Base-by-base conservation (phyloP, 64 coral and sea anemone species). In the Stichodactyla mertensii region DNA sequence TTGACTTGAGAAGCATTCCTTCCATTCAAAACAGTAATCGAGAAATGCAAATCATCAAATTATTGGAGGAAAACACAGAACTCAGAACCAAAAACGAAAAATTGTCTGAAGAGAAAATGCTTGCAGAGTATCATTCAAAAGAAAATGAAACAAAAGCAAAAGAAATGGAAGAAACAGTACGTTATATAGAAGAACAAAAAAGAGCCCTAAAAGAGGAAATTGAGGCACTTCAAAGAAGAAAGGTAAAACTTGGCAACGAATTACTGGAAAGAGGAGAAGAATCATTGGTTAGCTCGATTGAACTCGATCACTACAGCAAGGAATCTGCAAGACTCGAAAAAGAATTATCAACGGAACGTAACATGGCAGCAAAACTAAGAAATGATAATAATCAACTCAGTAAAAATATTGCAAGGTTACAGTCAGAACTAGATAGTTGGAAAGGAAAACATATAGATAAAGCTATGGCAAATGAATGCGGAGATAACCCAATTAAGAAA, bases 61-160 rank as follows among this genome's bases (percentile, higher is more conserved):
- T 97, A 19, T 86, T 92, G 18, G 94, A 97, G 70, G 94, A 97
- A 64, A 97, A 90, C 36, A 90, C 94, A 4, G 94, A 97, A 24
- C 55, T 97, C 0, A 90, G 90, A 82, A 89, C 89, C 11, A 92
- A 87, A 81, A 77, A 92, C 0, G 88, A 89, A 45, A 97, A 92
- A 61, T 26, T 89, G 13, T 27, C 83, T 20, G 87, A 93, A 84
- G 88, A 97, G 12, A 92, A 93, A 80, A 79, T 82, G 26, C 27
- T 89, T 12, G 24, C 92, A 69, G 94, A 93, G 20, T 86, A 93
- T 23, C 79, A 77, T 18, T 62, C 52, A 23, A 92, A 87, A 77
- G n/a, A 87, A 52, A 64, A 67, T 0, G 90, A 92, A 80, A 61
- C 69, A 26, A 92, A 92, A 74, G 62, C 61, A 5, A 70, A 55